Evolutionary conservation across 2,113 vertebrate genomes (phyloP), one percentile per base, ranked within the genome.

Genomic region (Cinclus mexicanus): DNA sequence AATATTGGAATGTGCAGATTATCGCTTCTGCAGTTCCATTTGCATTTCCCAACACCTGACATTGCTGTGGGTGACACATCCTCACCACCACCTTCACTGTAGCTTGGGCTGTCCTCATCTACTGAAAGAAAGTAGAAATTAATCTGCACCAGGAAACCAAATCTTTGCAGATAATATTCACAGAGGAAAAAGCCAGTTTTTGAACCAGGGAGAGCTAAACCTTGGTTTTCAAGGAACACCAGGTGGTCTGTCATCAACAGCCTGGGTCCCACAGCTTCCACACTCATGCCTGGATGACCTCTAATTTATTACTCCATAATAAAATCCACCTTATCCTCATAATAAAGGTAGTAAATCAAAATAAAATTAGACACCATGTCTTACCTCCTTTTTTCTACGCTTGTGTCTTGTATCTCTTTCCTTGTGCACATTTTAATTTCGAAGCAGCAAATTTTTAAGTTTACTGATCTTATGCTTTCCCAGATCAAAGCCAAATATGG

Each of bases 11-110:
- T 39, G 4, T 4, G 11, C 19, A 70, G 28, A 31, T 10, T 11
- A 4, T 19, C 39, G 6, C 11, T 65, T 41, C 19, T 89, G 42
- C 19, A 67, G 15, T 25, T 60, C 9, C 9, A 24, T 76, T 41
- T 44, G 10, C 11, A 5, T 24, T 78, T 84, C 55, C 33, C 19
- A 53, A 8, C n/a, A 33, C 20, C 50, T 67, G 33, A 11, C 4
- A 3, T n/a, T 0, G 0, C 12, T 0, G 2, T 69, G 49, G 18
- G 12, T 22, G 52, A 22, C 24, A 12, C 12, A 42, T 14, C 25
- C 4, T 12, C 44, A 25, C 11, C 33, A 19, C 14, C 42, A 18
- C 19, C 14, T 80, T 22, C 57, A 10, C 44, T 44, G 8, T 15
- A 41, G 23, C 46, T 74, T 15, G 59, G 26, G 11, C 12, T 31